Percentiles rank a stretch among this genome's conserved stretches.
Evolutionary conservation across 1,140 invertebrate species (phyloP).

Genomic region (Euura lappo): DNA sequence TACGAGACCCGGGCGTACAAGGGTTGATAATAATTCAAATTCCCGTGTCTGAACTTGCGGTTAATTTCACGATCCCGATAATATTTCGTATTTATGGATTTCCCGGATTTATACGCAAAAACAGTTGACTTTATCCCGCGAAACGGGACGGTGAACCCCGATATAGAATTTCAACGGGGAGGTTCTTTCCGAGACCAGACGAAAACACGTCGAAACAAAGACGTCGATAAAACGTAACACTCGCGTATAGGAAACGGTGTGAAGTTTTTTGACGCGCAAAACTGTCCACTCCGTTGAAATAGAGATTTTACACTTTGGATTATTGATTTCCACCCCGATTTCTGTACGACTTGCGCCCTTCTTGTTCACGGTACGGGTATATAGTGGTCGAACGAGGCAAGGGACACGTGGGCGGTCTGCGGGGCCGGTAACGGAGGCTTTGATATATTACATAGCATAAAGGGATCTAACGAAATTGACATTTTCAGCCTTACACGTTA

Average conservation of each 20-base stretch:
- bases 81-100: no score
- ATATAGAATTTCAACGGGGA: no score
- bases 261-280: not conserved
- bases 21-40: no score
- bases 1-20: no score
- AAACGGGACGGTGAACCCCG: no score
- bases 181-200: no score
- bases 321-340: not conserved
- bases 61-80: no score
- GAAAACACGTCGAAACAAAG: not conserved
- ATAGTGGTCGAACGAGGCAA: not conserved
- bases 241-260: not conserved
- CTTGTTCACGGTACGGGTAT: not conserved
- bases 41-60: no score
- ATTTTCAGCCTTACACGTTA: not conserved
- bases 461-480: constrained; percentile 5
- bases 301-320: not conserved
- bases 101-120: no score
- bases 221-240: not conserved
- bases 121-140: no score
- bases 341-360: not conserved
- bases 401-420: not conserved
- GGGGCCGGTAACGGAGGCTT: not conserved
- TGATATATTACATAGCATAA: constrained; percentile 4
- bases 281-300: not conserved